Evolutionary conservation across 2,113 vertebrate species (phyloP).

Genomic region (Myiagra hebetior): DNA sequence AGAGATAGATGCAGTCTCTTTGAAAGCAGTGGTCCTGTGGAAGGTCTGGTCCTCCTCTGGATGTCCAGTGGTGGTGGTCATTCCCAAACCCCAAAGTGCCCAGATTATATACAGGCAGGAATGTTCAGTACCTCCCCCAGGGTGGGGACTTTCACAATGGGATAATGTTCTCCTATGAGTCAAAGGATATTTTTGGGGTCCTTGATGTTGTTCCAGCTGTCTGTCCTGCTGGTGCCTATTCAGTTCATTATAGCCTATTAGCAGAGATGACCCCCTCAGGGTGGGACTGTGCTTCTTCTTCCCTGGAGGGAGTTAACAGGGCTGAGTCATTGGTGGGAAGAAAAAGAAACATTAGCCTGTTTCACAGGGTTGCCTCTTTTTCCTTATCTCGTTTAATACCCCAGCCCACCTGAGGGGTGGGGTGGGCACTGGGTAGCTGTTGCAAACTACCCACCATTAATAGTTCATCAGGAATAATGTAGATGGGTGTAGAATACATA

Average conservation of each 20-base stretch:
- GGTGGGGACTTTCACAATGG: background rate
- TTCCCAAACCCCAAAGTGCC: background rate
- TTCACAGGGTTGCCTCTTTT: background rate
- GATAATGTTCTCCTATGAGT: background rate
- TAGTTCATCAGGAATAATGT: background rate
- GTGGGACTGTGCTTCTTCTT: background rate
- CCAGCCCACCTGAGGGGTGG: background rate
- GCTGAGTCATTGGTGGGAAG: background rate
- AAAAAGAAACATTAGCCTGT: background rate
- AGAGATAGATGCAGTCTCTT: too few relatives aligned
- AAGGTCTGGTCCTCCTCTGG: background rate
- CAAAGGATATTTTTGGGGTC: background rate
- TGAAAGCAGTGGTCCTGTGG: background rate
- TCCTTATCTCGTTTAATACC: background rate
- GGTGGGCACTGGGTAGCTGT: background rate
- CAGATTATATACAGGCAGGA: background rate
- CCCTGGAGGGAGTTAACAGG: background rate
- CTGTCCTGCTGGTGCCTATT: background rate
- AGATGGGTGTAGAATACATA: background rate
- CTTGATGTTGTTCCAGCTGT: background rate
- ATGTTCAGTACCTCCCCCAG: background rate
- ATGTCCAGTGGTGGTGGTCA: background rate
- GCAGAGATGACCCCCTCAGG: background rate
- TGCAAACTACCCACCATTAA: background rate
- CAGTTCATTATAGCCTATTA: background rate